phyloP scores from a whole-genome alignment of 2,888 invertebrate genomes.

The Lasioglossum marginatum region DNA sequence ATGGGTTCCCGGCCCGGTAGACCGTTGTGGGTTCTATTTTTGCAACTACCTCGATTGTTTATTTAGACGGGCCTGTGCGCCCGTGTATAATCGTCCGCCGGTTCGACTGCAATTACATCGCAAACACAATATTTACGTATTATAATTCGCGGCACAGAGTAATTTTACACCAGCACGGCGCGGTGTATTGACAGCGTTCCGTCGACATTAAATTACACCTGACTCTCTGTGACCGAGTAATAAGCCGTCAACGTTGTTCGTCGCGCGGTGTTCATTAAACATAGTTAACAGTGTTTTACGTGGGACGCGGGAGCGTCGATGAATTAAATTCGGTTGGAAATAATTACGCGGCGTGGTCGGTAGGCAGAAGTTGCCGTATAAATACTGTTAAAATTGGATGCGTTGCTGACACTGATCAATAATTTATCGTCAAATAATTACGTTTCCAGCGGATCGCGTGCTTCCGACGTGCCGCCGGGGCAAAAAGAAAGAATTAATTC shows the following conservation, averaged over 20 bases:
- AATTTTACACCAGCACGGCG: constrained; percentile 25
- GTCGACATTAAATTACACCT: constrained; percentile 43
- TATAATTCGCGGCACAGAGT: constrained; percentile 6
- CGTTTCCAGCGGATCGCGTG: neutral
- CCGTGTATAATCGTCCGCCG: neutral
- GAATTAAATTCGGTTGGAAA: constrained; percentile 45
- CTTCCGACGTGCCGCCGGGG: neutral
- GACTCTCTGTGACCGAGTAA: constrained; percentile 42
- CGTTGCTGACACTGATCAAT: neutral
- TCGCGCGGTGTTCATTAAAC: constrained; percentile 45
- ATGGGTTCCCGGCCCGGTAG: neutral
- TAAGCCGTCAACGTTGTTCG: constrained; percentile 49
- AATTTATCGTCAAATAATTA: constrained; percentile 6
- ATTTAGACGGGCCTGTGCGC: neutral
- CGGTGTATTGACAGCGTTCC: constrained; percentile 28
- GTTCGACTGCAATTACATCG: neutral
- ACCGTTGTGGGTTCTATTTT: neutral
- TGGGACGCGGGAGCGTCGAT: constrained; percentile 13
- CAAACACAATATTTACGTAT: constrained; percentile 27
- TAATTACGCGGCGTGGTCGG: constrained; percentile 11
- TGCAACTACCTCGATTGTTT: neutral
- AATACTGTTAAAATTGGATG: constrained; percentile 3
- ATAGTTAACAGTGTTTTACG: constrained; percentile 42
- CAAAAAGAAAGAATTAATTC: neutral
- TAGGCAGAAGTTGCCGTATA: neutral